Evolutionary conservation across 2,888 invertebrate genomes (phyloP), one percentile per base, ranked within the genome.

Genomic region (Rotaria sp.): DNA sequence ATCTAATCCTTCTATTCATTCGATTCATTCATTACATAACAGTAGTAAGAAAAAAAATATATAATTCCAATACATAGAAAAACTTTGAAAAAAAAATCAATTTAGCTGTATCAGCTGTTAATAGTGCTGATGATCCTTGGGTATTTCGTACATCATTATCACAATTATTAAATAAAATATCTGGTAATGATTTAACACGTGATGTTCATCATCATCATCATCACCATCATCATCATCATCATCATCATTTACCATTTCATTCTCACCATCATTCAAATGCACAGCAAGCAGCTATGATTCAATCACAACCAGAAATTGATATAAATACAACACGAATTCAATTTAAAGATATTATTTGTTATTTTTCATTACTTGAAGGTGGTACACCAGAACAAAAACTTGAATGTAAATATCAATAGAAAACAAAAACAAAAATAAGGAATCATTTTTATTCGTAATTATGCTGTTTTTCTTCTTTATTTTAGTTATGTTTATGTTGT

Each of bases 361-460:
- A 97, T 91, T 93, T 98, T 85, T 96, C 96, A 0, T 93, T 98
- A 55, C 92, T 98, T 88, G 97, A 97, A 92, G 97, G 96, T 86
- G 97, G 96, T 2, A 93, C 96, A 88, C 97, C 97, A 0, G 97
- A 97, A 92, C 97, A 98, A 90, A 98, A 98, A 92, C 93, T 98
- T 85, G 97, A 98, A 92, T 97, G 97, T 97, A 92, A 94, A 95
- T n/a, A 93, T n/a, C 80, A 45, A 45, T 45, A 13, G 10, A 13
- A 45, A 45, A 8, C 45, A 45, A 45, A 45, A 45, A 45, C 13
- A 45, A 13, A 45, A 15, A 2, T 41, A 0, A 35, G 21, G 13
- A 38, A 85, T 24, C 67, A 45, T 87, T 80, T 26, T 38, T 35
- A 1, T n/a, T 35, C 1, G 4, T 26, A 57, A 41, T 57, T 74